Base-by-base conservation (phyloP, 2,888 invertebrate species). In the Xestia rhomboidea region DNA sequence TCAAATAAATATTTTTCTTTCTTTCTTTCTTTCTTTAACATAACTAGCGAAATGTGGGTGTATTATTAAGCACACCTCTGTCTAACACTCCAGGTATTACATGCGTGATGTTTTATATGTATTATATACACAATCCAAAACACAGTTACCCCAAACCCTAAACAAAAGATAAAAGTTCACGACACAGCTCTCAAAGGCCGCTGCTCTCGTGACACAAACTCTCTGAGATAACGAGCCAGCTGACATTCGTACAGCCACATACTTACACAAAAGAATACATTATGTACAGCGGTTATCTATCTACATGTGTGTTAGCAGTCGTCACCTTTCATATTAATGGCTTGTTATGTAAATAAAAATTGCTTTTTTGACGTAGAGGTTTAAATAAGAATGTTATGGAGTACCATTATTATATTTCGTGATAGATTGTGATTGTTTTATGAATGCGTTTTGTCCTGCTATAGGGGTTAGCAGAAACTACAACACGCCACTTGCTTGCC, bases 151-250 rank as follows among this genome's bases (percentile, higher is more conserved):
- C 66, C 77, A 49, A 68, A 54, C 24, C 41, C 63, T 67, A 81
- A 15, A 72, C 67, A 70, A 60, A 63, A 51, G 72, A 73, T 66
- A 64, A 60, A 70, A 73, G 54, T 73, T 70, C 60, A 71, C 67
- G 46, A 75, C 63, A 73, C 63, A 51, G 78, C 71, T 68, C 80
- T 83, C 85, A 81, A 70, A 70, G 77, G 27, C 63, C 44, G 77
- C 68, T 78, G 73, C 82, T 73, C 82, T 88, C 69, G 69, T 68
- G 77, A 77, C 83, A 77, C 78, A 83, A 76, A 84, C 87, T 88
- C 83, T 77, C 76, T 68, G 51, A 79, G 80, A 81, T 90, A 90
- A 90, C 85, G 86, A 88, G 83, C 68, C 84, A 68, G 74, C 83
- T 57, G 72, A 70, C 85, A 68, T 62, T 63, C 63, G 63, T 73